Base-by-base conservation (phyloP, 2,797 vertebrate genomes). In the Rachycentron canadum region DNA sequence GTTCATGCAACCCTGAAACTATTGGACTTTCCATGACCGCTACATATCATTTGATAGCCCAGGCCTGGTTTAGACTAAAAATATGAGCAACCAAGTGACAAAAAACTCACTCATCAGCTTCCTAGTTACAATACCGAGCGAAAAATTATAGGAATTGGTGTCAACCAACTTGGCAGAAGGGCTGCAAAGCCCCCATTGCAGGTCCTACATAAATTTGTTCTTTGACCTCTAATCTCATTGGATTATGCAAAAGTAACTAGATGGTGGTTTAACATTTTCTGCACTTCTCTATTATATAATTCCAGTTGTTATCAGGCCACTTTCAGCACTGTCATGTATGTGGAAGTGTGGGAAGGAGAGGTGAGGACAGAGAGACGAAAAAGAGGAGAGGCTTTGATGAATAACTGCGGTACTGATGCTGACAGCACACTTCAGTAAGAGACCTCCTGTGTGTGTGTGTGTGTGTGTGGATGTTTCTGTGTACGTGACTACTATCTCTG, bases 361-460 rank as follows among this genome's bases (percentile, higher is more conserved):
- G 23, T 25, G 69, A 72, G 66, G 47, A 50, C 43, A 25, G 53
- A 32, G 47, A 60, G 67, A 80, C 7, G 23, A 76, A 47, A 66
- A 38, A 74, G 71, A 63, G 67, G 62, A 63, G 45, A 72, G 62
- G 76, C 77, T 84, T 81, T 91, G 89, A 91, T 88, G 79, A 85
- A 92, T 91, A 87, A 85, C 87, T 87, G 88, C 77, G 5, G 87
- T 85, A 85, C 66, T 66, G 76, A 84, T 85, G 77, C 76, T 89
- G 87, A 91, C 89, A 83, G 83, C 72, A 63, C 72, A 64, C 60
- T 75, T 79, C 75, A 74, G 68, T 70, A 57, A 57, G 56, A 66
- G 68, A 80, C 75, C 61, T 5, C 0, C 38, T 45, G 49, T 30
- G 53, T 60, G 73, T 63, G 76, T 69, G 50, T 53, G 26, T 69